These are phyloP conservation scores for Vulpes lagopus DNA, from an alignment of 2,113 vertebrate genomes.

Conservation along the genomic window DNA sequence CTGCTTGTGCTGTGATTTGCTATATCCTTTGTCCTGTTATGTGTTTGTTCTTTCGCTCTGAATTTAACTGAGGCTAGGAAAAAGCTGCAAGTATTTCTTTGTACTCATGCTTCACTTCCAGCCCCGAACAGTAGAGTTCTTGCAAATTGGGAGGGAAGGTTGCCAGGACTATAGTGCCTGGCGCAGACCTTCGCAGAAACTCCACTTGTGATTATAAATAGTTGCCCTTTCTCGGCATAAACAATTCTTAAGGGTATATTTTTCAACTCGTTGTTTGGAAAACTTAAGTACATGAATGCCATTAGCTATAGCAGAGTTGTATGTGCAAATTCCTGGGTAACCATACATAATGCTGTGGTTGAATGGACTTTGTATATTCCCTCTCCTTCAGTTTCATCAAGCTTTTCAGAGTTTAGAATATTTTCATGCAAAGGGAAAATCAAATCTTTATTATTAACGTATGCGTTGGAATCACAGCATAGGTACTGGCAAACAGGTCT, in stretches of 20 bases:
- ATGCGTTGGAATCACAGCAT: background rate
- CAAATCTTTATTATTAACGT: constrained; percentile 64
- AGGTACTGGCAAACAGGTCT: constrained; percentile 43
- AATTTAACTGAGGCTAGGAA: constrained; percentile 48
- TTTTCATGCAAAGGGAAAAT: constrained; percentile 64
- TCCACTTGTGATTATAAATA: constrained; percentile 71
- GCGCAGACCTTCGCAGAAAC: constrained; percentile 67
- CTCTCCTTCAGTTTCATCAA: constrained; percentile 42
- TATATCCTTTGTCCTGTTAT: constrained; percentile 38
- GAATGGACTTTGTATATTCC: background rate
- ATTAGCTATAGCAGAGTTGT: constrained; percentile 57
- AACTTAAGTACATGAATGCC: constrained; percentile 70
- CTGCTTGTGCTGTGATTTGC: constrained; percentile 36
- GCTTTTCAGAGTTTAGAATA: constrained; percentile 51
- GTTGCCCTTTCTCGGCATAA: constrained; percentile 73
- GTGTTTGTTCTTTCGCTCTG: constrained; percentile 56
- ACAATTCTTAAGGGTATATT: constrained; percentile 71
- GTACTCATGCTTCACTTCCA: constrained; percentile 65
- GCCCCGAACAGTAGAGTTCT: constrained; percentile 60
- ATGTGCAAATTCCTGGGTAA: constrained; percentile 59
- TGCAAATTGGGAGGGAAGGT: constrained; percentile 61
- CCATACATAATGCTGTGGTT: background rate
- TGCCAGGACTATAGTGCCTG: constrained; percentile 65
- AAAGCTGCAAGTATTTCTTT: constrained; percentile 55
- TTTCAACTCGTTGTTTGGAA: constrained; percentile 77